A percentile compares a stretch with the other conserved stretches of the same genome.
phyloP scores from a whole-genome alignment of 2,797 vertebrate genomes.

The Falco naumanni region DNA sequence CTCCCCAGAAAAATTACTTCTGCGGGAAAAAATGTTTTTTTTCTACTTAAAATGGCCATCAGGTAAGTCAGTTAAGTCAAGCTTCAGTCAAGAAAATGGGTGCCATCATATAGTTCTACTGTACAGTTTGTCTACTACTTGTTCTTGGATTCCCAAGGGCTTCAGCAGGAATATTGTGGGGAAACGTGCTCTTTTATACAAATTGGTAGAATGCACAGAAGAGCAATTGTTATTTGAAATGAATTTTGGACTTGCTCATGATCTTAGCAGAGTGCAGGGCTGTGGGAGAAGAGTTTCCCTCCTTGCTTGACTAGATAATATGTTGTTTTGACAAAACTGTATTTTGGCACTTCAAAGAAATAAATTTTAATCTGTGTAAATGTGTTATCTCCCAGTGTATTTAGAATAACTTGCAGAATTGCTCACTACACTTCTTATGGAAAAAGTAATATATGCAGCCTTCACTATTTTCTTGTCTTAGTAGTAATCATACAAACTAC shows the following conservation, averaged over 20 bases:
- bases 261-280: not conserved
- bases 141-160: not conserved
- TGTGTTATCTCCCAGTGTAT: not conserved
- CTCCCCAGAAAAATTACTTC: not conserved
- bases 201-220: not conserved
- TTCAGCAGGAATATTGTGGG: not conserved
- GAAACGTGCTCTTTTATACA: not conserved
- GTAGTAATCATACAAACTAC: not conserved
- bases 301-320: not conserved
- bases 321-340: not conserved
- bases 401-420: not conserved
- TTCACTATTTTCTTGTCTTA: not conserved
- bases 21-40: not conserved
- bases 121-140: not conserved
- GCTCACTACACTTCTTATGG: not conserved
- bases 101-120: not conserved
- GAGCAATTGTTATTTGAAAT: not conserved
- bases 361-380: not conserved
- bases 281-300: not conserved
- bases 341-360: not conserved
- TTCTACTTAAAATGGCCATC: not conserved
- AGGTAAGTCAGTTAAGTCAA: not conserved
- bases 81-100: not conserved
- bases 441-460: not conserved
- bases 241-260: not conserved